Base-by-base conservation (phyloP, 2,888 invertebrate species). In the Callyntrura sp. region DNA sequence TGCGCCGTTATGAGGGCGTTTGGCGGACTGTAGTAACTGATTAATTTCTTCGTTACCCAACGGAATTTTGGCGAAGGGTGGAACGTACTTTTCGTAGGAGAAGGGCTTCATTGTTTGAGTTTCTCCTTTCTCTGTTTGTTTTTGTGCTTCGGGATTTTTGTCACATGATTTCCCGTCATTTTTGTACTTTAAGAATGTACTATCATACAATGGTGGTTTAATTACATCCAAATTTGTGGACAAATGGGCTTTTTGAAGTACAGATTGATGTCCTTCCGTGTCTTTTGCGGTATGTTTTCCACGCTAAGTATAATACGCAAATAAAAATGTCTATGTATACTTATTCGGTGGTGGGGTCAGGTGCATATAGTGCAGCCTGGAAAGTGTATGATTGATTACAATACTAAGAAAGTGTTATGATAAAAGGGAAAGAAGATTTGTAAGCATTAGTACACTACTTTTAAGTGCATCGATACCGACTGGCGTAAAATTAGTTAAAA, bases 121-220 rank as follows among this genome's bases (percentile, higher is more conserved):
- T 20, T 45, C 14, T 20, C 60, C 2, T 35, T 20, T 25, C 1
- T 65, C 28, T 12, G 23, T 14, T 73, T 73, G 62, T 17, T 65
- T 55, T 20, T 55, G 51, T 35, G 43, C 43, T 48, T 48, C 78
- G 57, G 83, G 83, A 84, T 14, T 70, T 84, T 68, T 55, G 51
- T 68, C 83, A 68, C 55, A 35, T 48, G n/a, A 5, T 57, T 62
- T 76, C 51, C 62, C 65, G 57, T 85, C 78, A 23, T 62, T 25
- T 84, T 70, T 70, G n/a, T 43, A 17, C 20, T 76, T 62, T 48
- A 79, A 3, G 48, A 88, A 88, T n/a, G 23, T 3, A 20, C 73
- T 51, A n/a, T 88, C 88, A 60, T 70, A 88, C 23, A 88, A 60
- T 9, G 88, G 88, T 12, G 88, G 88, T 45, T 88, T 88, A 23